These are phyloP conservation scores for Apodemus agrarius DNA, from an alignment of 2,797 vertebrate genomes.

Conservation along the genomic window DNA sequence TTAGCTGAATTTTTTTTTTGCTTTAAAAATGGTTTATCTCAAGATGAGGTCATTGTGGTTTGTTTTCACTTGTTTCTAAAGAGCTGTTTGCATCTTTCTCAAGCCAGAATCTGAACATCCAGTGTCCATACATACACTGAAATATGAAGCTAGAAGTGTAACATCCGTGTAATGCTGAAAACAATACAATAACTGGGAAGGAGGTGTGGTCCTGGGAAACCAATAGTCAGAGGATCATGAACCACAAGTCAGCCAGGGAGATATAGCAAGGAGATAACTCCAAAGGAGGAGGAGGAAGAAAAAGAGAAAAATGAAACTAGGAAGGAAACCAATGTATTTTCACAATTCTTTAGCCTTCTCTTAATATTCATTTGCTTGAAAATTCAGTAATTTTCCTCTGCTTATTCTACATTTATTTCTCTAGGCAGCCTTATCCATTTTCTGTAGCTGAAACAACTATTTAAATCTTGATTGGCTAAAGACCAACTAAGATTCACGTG, in stretches of 20 bases:
- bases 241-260: not conserved
- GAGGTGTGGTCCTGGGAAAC: not conserved
- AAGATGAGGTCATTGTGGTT: slow-evolving; percentile 28
- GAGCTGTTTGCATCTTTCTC: not conserved
- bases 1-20: too few species aligned
- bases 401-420: not conserved
- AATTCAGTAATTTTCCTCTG: not conserved
- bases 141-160: not conserved
- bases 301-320: not conserved
- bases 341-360: not conserved
- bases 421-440: slow-evolving; percentile 27
- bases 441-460: not conserved
- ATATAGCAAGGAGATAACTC: not conserved
- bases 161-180: not conserved
- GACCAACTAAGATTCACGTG: not conserved
- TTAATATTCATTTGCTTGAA: slow-evolving; percentile 19
- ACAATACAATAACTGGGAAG: not conserved
- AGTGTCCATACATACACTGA: not conserved
- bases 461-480: not conserved
- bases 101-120: slow-evolving; percentile 20
- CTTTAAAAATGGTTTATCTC: not conserved
- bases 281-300: not conserved
- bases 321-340: not conserved
- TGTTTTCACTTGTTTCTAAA: not conserved
- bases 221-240: not conserved